Evolutionary conservation across 2,797 vertebrate species (phyloP).

Genomic region (Sandelia bainsii): DNA sequence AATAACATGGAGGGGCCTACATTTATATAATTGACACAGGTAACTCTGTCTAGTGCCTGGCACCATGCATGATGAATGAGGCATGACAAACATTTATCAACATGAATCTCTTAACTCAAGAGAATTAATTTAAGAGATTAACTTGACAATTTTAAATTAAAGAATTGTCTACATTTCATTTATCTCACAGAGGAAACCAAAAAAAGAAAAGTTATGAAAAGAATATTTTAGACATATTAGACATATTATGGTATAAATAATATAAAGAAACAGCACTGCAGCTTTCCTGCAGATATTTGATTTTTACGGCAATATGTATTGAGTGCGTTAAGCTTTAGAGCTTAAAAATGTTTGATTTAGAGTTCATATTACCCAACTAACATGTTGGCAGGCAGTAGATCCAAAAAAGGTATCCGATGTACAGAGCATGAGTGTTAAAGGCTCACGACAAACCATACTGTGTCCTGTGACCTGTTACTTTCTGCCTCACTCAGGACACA

Average conservation of each 20-base stretch:
- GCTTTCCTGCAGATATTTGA: not conserved
- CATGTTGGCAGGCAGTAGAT: not conserved
- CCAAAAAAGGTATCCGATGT: not conserved
- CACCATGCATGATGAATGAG: not conserved
- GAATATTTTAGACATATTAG: too few relatives aligned
- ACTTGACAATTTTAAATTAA: too few relatives aligned
- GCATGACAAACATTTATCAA: too few relatives aligned
- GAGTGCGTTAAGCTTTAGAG: not conserved
- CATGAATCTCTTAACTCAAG: too few relatives aligned
- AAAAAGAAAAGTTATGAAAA: too few relatives aligned
- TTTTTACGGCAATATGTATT: not conserved
- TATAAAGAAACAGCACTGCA: too few relatives aligned
- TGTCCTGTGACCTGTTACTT: conserved; percentile 59
- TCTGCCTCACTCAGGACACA: conserved; percentile 40
- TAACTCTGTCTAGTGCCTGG: conserved; percentile 12
- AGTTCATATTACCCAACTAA: not conserved
- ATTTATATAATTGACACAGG: not conserved
- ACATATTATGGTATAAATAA: too few relatives aligned
- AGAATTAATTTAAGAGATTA: too few relatives aligned
- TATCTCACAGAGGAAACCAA: not conserved
- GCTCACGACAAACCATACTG: conserved; percentile 42
- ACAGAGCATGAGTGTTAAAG: conserved; percentile 37
- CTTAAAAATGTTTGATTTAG: not conserved
- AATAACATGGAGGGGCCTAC: conserved; percentile 13
- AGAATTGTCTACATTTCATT: too few relatives aligned